phyloP scores from a whole-genome alignment of 2,888 invertebrate genomes.

The Troides oblongomaculatus region DNA sequence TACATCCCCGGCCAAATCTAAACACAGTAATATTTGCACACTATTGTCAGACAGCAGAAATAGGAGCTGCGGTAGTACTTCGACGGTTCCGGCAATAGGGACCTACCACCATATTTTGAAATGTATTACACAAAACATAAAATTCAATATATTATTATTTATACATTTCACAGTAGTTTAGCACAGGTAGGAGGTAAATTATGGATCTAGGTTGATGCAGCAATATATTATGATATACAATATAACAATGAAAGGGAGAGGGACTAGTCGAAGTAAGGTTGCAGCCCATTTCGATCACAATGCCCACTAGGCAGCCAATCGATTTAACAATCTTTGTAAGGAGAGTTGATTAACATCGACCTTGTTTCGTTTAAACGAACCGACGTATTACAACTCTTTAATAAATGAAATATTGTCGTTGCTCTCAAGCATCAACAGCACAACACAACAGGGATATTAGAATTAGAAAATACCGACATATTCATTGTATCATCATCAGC shows the following conservation, averaged over 20 bases:
- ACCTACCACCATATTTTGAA: no score
- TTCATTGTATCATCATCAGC: no score
- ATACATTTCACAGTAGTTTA: no score
- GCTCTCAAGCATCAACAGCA: neutral
- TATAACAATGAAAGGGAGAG: neutral
- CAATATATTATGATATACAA: neutral
- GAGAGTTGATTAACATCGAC: slow-evolving; percentile 24
- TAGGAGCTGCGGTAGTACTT: no score
- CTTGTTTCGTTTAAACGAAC: slow-evolving; percentile 13
- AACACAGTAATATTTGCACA: no score
- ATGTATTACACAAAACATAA: no score
- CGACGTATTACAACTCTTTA: slow-evolving; percentile 4
- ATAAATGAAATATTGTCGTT: slow-evolving; percentile 6
- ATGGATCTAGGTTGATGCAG: neutral
- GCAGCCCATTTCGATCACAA: slow-evolving; percentile 18
- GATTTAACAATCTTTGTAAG: slow-evolving; percentile 21
- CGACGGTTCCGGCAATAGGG: no score
- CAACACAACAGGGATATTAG: neutral
- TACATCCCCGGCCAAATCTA: no score
- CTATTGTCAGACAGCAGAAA: no score
- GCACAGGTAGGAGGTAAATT: neutral
- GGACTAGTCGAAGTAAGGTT: slow-evolving; percentile 1
- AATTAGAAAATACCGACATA: neutral
- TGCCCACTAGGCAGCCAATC: slow-evolving; percentile 20
- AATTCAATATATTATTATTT: no score